Evolutionary conservation across 2,797 vertebrate species (phyloP).

Genomic region (Leptoclinus maculatus): DNA sequence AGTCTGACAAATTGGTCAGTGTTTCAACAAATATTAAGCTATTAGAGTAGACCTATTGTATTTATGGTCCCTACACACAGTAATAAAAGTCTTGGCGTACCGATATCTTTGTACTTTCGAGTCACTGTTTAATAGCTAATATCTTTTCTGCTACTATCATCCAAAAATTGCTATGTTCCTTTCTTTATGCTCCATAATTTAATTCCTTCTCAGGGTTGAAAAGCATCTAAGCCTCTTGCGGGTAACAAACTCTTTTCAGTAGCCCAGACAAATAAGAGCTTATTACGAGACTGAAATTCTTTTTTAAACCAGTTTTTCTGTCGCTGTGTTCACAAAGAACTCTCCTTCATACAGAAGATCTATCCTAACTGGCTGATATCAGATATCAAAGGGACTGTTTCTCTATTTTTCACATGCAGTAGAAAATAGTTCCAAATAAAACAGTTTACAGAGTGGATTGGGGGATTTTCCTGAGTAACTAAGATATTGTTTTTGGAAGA

Average conservation of each 20-base stretch:
- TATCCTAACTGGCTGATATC: background rate
- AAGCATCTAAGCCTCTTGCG: background rate
- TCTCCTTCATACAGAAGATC: background rate
- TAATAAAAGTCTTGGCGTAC: background rate
- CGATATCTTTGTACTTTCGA: background rate
- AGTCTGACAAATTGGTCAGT: background rate
- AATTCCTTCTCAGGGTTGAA: slow-evolving; percentile 13
- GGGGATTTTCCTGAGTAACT: background rate
- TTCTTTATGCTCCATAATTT: background rate
- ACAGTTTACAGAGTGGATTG: background rate
- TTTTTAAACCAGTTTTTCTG: background rate
- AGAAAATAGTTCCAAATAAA: background rate
- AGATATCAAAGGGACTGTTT: background rate
- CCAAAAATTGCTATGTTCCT: background rate
- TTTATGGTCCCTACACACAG: background rate
- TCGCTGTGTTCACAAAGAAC: background rate
- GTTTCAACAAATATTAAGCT: background rate
- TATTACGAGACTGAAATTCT: background rate
- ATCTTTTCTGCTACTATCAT: background rate
- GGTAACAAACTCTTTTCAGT: background rate
- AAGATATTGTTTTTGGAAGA: background rate
- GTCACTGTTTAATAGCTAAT: background rate
- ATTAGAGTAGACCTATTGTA: background rate
- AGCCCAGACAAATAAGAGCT: background rate
- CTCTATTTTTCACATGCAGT: background rate